Evolutionary conservation across 2,888 invertebrate species (phyloP).

Genomic region (Pachydiplax longipennis): DNA sequence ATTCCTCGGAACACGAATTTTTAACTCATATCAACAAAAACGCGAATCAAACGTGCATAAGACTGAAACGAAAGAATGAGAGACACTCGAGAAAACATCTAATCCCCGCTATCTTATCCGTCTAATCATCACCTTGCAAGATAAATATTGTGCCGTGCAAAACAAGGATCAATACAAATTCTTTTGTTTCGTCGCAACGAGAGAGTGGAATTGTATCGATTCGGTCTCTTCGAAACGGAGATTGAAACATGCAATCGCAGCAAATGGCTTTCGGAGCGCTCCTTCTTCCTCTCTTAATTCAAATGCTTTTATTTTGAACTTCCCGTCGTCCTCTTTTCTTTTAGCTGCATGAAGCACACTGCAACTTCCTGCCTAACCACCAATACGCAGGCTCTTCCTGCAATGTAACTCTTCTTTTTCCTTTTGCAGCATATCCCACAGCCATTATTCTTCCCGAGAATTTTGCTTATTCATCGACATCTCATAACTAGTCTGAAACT

Average conservation of each 20-base stretch:
- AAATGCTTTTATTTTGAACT: neutral
- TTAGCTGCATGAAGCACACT: neutral
- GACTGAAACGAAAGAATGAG: too few relatives aligned
- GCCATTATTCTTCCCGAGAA: neutral
- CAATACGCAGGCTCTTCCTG: neutral
- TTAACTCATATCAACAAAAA: too few relatives aligned
- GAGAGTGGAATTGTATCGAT: neutral
- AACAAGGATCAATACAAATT: too few relatives aligned
- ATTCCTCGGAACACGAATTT: too few relatives aligned
- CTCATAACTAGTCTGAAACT: neutral
- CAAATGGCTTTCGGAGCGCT: neutral
- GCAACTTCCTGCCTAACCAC: slow-evolving; percentile 17
- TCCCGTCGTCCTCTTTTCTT: neutral
- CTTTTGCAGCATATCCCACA: neutral
- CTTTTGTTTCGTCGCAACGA: too few relatives aligned
- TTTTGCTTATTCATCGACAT: neutral
- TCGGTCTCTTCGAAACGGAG: slow-evolving; percentile 9
- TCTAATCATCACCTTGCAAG: too few relatives aligned
- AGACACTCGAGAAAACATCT: too few relatives aligned
- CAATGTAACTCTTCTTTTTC: neutral
- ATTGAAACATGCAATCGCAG: slow-evolving; percentile 4
- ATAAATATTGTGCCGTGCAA: too few relatives aligned
- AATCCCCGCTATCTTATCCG: too few relatives aligned
- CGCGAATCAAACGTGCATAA: too few relatives aligned
- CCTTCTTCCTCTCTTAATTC: neutral